Evolutionary conservation across 2,888 invertebrate species (phyloP).

Genomic region (Brachycybe producta): DNA sequence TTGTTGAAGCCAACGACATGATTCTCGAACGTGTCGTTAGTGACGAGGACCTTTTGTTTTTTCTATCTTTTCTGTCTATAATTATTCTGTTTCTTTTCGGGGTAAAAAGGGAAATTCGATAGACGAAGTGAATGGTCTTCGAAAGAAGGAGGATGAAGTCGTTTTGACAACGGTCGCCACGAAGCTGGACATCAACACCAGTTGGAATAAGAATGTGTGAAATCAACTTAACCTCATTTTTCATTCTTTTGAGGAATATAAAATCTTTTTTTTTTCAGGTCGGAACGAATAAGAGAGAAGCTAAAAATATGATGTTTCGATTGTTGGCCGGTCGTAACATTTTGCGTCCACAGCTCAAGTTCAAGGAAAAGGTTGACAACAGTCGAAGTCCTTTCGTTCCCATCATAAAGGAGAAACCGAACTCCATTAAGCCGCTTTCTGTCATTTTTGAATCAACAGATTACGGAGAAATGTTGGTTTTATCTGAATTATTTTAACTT

Average conservation of each 20-base stretch:
- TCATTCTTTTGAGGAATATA: too few species aligned
- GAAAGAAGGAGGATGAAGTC: constrained; percentile 29
- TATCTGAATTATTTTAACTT: too few species aligned
- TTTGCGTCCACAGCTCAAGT: constrained; percentile 64
- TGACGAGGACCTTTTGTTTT: constrained; percentile 10
- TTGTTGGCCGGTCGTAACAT: constrained; percentile 58
- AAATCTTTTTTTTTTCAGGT: constrained; percentile 13
- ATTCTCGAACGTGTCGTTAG: constrained; percentile 67
- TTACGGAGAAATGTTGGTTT: constrained; percentile 35
- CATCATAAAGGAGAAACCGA: constrained; percentile 70
- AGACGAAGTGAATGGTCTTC: constrained; percentile 34
- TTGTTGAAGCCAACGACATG: constrained; percentile 69
- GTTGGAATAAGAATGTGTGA: constrained; percentile 29
- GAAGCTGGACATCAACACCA: constrained; percentile 27
- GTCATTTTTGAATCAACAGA: constrained; percentile 55
- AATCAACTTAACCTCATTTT: constrained; percentile 1
- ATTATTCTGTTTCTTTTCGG: neutral
- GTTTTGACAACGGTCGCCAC: constrained; percentile 23
- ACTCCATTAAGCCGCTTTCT: constrained; percentile 66
- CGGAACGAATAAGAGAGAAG: constrained; percentile 33
- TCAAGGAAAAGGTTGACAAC: constrained; percentile 75
- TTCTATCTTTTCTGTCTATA: neutral
- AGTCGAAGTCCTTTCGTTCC: constrained; percentile 64
- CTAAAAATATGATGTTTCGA: constrained; percentile 2
- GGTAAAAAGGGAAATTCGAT: constrained; percentile 30